Conservation (phyloP, 2,888 invertebrate species). For the Trachelus stipa region DNA sequence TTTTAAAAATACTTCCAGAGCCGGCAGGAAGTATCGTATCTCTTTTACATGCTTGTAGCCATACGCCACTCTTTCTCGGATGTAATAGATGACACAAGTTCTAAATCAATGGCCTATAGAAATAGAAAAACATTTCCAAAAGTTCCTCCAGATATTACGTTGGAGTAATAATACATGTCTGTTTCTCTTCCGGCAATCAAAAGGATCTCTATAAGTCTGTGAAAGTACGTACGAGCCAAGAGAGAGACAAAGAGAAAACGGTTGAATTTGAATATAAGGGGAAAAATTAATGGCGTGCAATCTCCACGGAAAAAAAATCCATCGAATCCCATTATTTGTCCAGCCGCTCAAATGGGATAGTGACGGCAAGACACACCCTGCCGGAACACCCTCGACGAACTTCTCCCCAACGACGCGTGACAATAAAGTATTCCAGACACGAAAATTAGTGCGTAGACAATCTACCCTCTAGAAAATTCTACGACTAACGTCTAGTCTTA, state of each 20-base stretch:
- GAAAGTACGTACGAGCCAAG: not conserved
- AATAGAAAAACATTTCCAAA: not conserved
- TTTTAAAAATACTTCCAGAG: slow-evolving; percentile 32
- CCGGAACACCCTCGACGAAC: not conserved
- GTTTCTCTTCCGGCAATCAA: not conserved
- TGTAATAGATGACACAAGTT: not conserved
- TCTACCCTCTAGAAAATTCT: not conserved
- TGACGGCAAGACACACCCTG: not conserved
- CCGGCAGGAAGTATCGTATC: slow-evolving; percentile 29
- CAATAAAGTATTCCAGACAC: not conserved
- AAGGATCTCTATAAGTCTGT: not conserved
- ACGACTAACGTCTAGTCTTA: not conserved
- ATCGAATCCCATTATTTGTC: not conserved
- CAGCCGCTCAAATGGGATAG: not conserved
- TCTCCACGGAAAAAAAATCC: not conserved
- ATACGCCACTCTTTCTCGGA: not conserved
- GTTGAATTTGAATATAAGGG: not conserved
- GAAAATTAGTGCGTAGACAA: not conserved
- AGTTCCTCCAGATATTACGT: not conserved
- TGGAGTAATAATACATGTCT: not conserved
- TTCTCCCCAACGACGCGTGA: not conserved
- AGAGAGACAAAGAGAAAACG: not conserved
- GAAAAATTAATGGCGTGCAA: not conserved
- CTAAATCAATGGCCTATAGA: not conserved
- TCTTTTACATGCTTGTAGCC: slow-evolving; percentile 14